Base-by-base conservation (phyloP, 2,113 vertebrate species). In the Garra rufa region DNA sequence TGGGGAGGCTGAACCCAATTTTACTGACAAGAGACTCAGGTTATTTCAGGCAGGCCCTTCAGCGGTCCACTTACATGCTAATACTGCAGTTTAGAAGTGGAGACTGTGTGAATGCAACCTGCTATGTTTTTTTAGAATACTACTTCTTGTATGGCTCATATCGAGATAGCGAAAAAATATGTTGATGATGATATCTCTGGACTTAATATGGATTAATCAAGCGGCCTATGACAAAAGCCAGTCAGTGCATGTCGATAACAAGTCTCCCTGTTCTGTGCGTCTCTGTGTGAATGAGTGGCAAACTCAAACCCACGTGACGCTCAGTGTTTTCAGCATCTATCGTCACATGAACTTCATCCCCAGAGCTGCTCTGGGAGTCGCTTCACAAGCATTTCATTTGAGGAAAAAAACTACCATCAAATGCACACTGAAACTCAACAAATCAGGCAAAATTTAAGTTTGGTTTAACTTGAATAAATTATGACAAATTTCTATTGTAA, bases 1-100 rank as follows among this genome's bases (percentile, higher is more conserved):
- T 67, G 30, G 52, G 65, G 76, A 13, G 41, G 75, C 9, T 67
- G 61, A 67, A 19, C 76, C 24, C 13, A 61, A 19, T 81, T 48
- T 67, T 67, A 48, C 61, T 1, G 78, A 81, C 43, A n/a, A 46
- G 78, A 65, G 38, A 65, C 41, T 80, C 24, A 21, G 38, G 41
- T 80, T 80, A 65, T 80, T 48, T 65, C 17, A 41, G 30, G 75
- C 11, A 41, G 52, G 52, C 75, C 50, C 34, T 52, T 55, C 50
- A 57, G 19, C 21, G 19, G 48, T 38, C 75, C 52, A 41, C 34
- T 77, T 77, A 77, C 52, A 15, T 57, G 30, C 30, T 57, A 77
- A 57, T 57, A 24, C 52, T 41, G 34, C 52, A 41, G 74, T 24
- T 41, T 41, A 76, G 38, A 57, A 57, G 50, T 8, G 28, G 30